Evolutionary conservation across 2,113 vertebrate genomes (phyloP), one percentile per base, ranked within the genome.

Genomic region (Pelobates fuscus): DNA sequence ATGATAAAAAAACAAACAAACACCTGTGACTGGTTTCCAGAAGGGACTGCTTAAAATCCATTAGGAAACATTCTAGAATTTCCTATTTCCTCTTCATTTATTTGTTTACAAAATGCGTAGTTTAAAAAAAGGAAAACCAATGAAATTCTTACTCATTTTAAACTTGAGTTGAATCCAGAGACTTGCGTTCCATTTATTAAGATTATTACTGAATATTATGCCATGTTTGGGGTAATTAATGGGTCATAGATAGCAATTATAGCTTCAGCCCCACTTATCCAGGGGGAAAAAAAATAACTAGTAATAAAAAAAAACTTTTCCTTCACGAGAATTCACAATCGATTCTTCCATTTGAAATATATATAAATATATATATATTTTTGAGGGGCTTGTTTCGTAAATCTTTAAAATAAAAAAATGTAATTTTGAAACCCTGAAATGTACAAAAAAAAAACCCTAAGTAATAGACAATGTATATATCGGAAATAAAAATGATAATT

Each of bases 171-270:
- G 43, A 75, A 74, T 30, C 58, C 17, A 32, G 60, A 24, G 20
- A 27, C 41, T 29, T 76, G 65, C 52, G 55, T 75, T 46, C 46
- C 64, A 55, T 73, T 76, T 68, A 67, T 67, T 67, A 61, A 59
- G 41, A 66, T 75, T 75, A 57, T 61, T 67, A 67, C 21, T 60
- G 57, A 76, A 46, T 67, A 67, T 60, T 37, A 18, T 67, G 55
- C 73, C 73, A 68, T 54, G 64, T 68, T 67, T 66, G 41, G 37
- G 57, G 30, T 15, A 7, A 64, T 27, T 57, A 57, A 29, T 37
- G 21, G 8, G 18, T 25, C 21, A 43, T n/a, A 68, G 30, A 57
- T 15, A 27, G 11, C 18, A n/a, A 68, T 67, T 67, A 52, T 37
- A 32, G 64, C 73, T 52, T 18, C 55, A 76, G 64, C 12, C 64